Base-by-base conservation (phyloP, 2,113 vertebrate species). In the Podocnemis expansa region DNA sequence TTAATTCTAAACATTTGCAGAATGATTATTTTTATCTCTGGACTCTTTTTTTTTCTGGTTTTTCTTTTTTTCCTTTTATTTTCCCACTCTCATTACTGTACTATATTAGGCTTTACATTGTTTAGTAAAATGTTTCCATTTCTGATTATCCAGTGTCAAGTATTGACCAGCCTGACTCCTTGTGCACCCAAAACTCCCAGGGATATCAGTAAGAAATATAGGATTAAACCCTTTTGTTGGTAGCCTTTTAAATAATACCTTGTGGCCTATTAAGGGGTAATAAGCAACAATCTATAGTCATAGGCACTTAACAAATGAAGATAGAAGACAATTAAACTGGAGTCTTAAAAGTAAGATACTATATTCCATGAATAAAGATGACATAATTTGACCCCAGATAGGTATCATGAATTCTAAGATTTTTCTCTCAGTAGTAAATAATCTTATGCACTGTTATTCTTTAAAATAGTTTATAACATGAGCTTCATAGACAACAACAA, bases 211-310 rank as follows among this genome's bases (percentile, higher is more conserved):
- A 38, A 93, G 85, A 91, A 96, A 96, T 93, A 87, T 49, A 85
- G 80, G 58, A 56, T 95, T 94, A 34, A 88, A 17, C 60, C 55
- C 89, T 52, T 81, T 94, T 93, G 85, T 95, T 91, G 49, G 84
- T 80, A 87, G 82, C 63, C 91, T 95, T 95, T 94, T 86, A 96
- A 41, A 88, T 87, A 90, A 88, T 92, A 95, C 56, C 87, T 96
- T 93, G 75, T 95, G 80, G 82, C 60, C 8, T 92, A 49, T 55
- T 89, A 83, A 93, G 93, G n/a, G 79, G 92, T 89, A 91, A 80
- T 88, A 84, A 85, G 87, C 87, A 85, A 45, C 70, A 94, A 87
- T 94, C 88, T 89, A 58, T 25, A 96, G 87, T 94, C 92, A 91
- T 93, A 87, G 85, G 56, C 38, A 89, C 67, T 94, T 76, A 85